Base-by-base conservation (phyloP, 2,113 vertebrate genomes). In the Oryzias melastigma region DNA sequence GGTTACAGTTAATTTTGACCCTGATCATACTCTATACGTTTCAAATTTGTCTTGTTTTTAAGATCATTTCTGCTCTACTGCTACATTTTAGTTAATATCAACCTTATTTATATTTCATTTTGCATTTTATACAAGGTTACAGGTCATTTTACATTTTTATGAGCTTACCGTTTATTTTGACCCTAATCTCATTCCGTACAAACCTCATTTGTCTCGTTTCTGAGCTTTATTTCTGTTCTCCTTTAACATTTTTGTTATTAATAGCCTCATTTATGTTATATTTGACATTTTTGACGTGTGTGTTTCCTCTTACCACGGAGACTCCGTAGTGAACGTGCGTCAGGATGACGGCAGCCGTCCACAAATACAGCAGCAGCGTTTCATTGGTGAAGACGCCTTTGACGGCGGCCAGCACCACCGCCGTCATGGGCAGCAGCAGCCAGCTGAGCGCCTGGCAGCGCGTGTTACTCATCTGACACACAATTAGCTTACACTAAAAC, bases 401-500 rank as follows among this genome's bases (percentile, higher is more conserved):
- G 27, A 88, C 50, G 25, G 94, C 93, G 35, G 88, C 7, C 1
- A 87, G 0, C 63, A 99, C 92, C 56, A 91, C 89, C 3, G 53
- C 50, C 0, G 82, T 79, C 72, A 98, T 94, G 35, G 96, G 97
- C n/a, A 94, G 61, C 82, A 98, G 78, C 86, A 99, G 75, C 93
- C 94, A 96, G 75, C 90, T 96, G 17, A 99, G 86, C 0, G 96
- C 81, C 75, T 93, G 95, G 76, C 97, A 99, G 2, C 96, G 92
- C 0, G 96, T 99, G 85, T 92, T 97, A 80, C 95, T 99, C 97
- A 99, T 99, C 83, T 99, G 97, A 71, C 96, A 98, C 73, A 99
- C 97, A 0, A 99, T 99, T 84, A 98, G 93, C 58, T 95, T 95
- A 85, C 97, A 99, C 97, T 99, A 91, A 24, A 69, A 54, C 22